Base-by-base conservation (phyloP, 1,140 invertebrate species). In the Coptotermes formosanus region DNA sequence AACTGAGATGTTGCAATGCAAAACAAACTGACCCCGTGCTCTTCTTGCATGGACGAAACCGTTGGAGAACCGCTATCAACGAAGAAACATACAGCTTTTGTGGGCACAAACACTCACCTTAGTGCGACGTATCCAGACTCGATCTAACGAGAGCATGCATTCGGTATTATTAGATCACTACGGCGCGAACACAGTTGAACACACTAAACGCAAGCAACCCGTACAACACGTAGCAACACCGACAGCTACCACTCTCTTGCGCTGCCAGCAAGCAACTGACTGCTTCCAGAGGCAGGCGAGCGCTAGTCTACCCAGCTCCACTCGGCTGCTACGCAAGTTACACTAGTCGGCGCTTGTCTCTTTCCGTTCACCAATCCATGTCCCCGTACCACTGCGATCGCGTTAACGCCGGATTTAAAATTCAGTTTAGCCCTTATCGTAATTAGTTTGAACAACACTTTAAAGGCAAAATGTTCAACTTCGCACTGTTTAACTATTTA, bases 121-220 rank as follows among this genome's bases (percentile, higher is more conserved):
- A 14, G 64, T 75, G 64, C 64, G n/a, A 75, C 64, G 64, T 75
- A 75, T 75, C 64, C 64, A 75, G n/a, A 75, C 9, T 75, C n/a
- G 64, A 75, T 75, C 25, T n/a, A 14, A 14, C 25, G 64, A 75
- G 30, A 4, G 64, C 64, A 75, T 75, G 64, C 64, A 75, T 75
- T 75, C 64, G 64, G 14, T 75, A 30, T n/a, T 75, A 75, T 9
- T 75, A 25, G 7, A 75, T 75, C 64, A 75, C 64, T 30, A 30
- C 9, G 64, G 64, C 64, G 64, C n/a, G 64, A 75, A 75, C 64
- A 75, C 64, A 2, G 14, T 30, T 11, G 25, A 23, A 21, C 59
- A 59, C 25, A 75, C 25, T 8, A 25, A 75, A 75, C 64, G 64
- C 6, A 75, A 75, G 1, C 25, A 12, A 9, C 30, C 11, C 2